Base-by-base conservation (phyloP, 2,888 invertebrate species). In the Drosophila barbarae region DNA sequence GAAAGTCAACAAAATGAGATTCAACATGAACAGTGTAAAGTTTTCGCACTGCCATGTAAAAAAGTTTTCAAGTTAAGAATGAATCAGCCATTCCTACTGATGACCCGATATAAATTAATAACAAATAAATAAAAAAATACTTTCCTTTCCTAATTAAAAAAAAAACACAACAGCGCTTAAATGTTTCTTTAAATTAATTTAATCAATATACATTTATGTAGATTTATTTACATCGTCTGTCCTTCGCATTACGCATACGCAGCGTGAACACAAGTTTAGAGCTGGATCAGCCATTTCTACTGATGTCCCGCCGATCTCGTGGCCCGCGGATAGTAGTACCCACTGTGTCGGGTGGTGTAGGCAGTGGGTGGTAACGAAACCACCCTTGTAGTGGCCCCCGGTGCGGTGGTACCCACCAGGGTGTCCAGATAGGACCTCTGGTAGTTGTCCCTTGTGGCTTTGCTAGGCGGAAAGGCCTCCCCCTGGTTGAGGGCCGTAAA, bases 401-500 rank as follows among this genome's bases (percentile, higher is more conserved):
- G 63, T n/a, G 60, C 63, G 1, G 59, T 56, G 5, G 69, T 44
- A 6, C 52, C 73, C 42, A 69, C 82, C 32, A 88, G 71, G 26
- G 74, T 87, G 56, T 88, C 88, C 50, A 88, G 70, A 42, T 83
- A 88, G 4, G 88, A 88, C 1, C 69, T 78, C 42, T 86, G 70
- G 59, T 69, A 75, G 60, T 75, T 76, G 56, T 85, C 73, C 21
- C 87, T 72, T 1, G 73, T 75, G 46, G 81, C 87, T 52, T 86
- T 88, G 57, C 64, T 80, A 32, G 87, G 88, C 28, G 88, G 88
- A 18, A 89, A 84, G 3, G 86, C 69, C 72, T 89, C 89, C 10
- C 88, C 88, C 38, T 86, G 85, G 61, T 90, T 89, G 3, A 90
- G 78, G 0, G 87, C 84, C 0, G 86, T 87, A 30, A 90, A 89